Conservation (phyloP, 2,888 invertebrate genomes). For the Dysmachus trigonus region DNA sequence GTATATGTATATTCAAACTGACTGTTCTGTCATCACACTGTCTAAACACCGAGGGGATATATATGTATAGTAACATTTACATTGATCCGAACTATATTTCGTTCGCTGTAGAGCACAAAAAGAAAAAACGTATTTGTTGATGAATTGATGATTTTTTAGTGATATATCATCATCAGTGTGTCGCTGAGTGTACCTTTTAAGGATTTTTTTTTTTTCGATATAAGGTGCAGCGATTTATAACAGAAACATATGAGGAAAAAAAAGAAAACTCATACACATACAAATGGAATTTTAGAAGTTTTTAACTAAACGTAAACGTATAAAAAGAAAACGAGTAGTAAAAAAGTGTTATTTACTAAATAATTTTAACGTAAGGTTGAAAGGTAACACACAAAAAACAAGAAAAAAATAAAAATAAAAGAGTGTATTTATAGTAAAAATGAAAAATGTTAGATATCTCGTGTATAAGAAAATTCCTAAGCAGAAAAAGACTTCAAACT, state of each 20-base stretch:
- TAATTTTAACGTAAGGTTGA: slow-evolving; percentile 35
- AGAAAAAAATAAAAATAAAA: not conserved
- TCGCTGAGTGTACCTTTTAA: not conserved
- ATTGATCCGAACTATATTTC: not conserved
- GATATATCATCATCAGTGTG: not conserved
- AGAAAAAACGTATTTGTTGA: not conserved
- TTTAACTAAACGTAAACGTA: slow-evolving; percentile 11
- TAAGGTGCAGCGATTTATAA: not conserved
- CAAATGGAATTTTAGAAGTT: slow-evolving; percentile 37
- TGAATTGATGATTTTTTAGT: slow-evolving; percentile 5
- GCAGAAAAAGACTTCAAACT: slow-evolving; percentile 31
- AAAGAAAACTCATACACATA: not conserved
- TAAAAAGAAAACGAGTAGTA: not conserved
- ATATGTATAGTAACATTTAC: not conserved
- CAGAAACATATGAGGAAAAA: not conserved
- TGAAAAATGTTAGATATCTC: slow-evolving; percentile 31
- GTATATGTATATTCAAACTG: not conserved
- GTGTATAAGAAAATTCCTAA: slow-evolving; percentile 26
- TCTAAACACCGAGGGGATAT: not conserved
- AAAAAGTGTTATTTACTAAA: slow-evolving; percentile 31
- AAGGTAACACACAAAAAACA: not conserved
- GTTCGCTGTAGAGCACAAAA: not conserved
- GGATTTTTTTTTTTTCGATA: not conserved
- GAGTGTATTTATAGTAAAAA: not conserved
- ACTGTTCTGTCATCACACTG: not conserved